A percentile compares a stretch with the other conserved stretches of the same genome.
phyloP scores from a whole-genome alignment of 2,113 vertebrate genomes.

The Orientallactaga bullata region DNA sequence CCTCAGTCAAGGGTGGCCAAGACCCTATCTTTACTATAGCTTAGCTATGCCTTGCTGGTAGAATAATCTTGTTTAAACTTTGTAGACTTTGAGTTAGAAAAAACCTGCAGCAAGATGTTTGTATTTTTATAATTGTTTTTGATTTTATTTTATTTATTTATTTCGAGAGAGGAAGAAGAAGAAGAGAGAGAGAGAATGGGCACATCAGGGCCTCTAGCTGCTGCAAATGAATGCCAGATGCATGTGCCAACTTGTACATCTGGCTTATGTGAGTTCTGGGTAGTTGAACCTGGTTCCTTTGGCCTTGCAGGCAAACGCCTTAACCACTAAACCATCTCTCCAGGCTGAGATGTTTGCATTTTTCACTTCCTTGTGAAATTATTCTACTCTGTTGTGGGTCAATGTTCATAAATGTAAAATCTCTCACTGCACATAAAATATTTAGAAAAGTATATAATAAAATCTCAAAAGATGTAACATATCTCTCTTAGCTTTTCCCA shows the following conservation, averaged over 20 bases:
- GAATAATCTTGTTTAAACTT: neutral
- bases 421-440: neutral
- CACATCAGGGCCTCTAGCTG: too few species aligned
- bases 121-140: neutral
- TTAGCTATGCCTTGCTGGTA: neutral
- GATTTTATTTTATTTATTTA: too few species aligned
- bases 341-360: neutral
- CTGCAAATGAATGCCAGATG: too few species aligned
- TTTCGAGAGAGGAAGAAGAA: too few species aligned
- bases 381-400: neutral
- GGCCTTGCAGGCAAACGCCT: too few species aligned
- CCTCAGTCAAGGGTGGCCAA: fast-evolving
- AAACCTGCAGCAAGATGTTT: neutral
- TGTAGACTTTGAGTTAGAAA: neutral
- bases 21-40: neutral
- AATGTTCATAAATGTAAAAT: neutral
- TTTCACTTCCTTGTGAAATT: neutral
- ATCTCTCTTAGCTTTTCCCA: neutral
- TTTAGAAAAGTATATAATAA: neutral
- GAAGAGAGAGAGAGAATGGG: too few species aligned
- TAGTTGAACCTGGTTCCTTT: too few species aligned
- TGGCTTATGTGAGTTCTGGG: too few species aligned
- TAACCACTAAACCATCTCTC: too few species aligned
- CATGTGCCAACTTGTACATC: too few species aligned
- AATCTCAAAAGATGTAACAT: neutral